Evolutionary conservation across 92 coral and sea anemone genomes (phyloP), one percentile per base, ranked within the genome.

Genomic region (Nematostella vectensis): DNA sequence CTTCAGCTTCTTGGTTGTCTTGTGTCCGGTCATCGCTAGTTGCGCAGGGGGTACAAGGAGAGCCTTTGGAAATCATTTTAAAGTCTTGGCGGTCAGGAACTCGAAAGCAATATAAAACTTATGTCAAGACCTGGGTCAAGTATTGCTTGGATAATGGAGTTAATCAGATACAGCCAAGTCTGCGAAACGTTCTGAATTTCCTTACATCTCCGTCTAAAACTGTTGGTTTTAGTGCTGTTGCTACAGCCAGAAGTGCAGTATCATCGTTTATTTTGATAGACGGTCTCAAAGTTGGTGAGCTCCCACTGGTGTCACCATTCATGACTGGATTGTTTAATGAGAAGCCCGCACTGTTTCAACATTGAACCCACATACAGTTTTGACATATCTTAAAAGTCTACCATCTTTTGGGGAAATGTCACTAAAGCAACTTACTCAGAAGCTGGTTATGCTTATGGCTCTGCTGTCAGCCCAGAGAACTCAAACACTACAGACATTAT

Each of bases 1-100:
- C 78, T 78, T 26, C 72, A 71, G 45, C 69, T 71, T 47, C 62
- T 51, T 63, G 85, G 69, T 1, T 71, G 74, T 65, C 73, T 71
- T 58, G 59, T 65, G 65, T 71, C 74, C 71, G 64, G 85, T 37
- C 60, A 18, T 50, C 74, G 36, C 31, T 71, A 29, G 22, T 38
- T 2, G 42, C 40, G 36, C 79, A 77, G 54, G 79, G 79, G 6
- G 27, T 76, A 42, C 19, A 17, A 17, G 74, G 75, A 20, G 61
- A 71, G 52, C 69, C 79, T 29, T 54, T 65, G 31, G 67, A 40
- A 45, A 78, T 57, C 28, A 63, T 70, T 22, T 17, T 65, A 31
- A 38, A 59, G 11, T 71, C 79, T 17, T 78, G 85, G 85, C 48
- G 64, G 42, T 15, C 19, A 26, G 72, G 71, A 21, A 76, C 77